A percentile compares a stretch with the other conserved stretches of the same genome.
These are phyloP conservation scores for Laticauda colubrina DNA, from an alignment of 2,113 vertebrate genomes.

Conservation along the genomic window DNA sequence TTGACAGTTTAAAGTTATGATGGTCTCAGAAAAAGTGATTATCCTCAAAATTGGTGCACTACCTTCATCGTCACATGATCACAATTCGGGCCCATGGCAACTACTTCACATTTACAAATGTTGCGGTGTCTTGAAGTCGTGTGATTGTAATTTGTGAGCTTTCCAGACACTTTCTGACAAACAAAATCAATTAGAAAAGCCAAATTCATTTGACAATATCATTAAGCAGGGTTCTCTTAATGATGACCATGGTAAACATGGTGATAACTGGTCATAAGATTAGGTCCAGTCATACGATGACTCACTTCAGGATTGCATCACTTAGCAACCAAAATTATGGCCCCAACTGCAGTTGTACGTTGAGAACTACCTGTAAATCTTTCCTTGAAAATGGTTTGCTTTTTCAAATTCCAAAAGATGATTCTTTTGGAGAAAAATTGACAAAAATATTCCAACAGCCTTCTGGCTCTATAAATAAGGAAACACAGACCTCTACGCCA, in stretches of 20 bases:
- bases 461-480: not conserved
- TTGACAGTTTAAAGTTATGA: not conserved
- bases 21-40: not conserved
- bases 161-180: not conserved
- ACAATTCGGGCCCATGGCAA: not conserved
- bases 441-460: not conserved
- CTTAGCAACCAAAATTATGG: not conserved
- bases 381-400: not conserved
- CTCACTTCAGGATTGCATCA: not conserved
- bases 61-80: not conserved
- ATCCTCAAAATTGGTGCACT: not conserved
- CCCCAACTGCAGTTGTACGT: not conserved
- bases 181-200: not conserved
- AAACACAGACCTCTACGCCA: conserved; percentile 73
- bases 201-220: not conserved
- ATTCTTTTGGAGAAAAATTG: not conserved
- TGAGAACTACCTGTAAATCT: not conserved
- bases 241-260: not conserved
- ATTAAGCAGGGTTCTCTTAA: not conserved
- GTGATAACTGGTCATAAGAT: not conserved
- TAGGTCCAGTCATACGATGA: not conserved
- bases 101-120: not conserved
- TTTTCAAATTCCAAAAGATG: not conserved
- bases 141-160: not conserved
- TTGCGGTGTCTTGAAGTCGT: not conserved